Conservation (phyloP, 1,140 invertebrate genomes). For the Zaprionus capensis region DNA sequence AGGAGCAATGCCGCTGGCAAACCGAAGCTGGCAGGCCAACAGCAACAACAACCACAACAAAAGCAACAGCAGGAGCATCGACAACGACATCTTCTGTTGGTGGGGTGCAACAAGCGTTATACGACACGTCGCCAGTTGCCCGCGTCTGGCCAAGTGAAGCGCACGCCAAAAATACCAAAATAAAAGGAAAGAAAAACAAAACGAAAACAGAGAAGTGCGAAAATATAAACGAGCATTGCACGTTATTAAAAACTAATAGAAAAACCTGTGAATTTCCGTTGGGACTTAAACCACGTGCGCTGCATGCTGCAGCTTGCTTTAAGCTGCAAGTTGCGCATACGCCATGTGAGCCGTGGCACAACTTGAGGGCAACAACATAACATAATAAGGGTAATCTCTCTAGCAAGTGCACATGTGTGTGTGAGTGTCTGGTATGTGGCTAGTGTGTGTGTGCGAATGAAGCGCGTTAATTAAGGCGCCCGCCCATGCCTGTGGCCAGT, state of each 20-base stretch:
- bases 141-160: constrained; percentile 65
- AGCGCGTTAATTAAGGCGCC: constrained; percentile 81
- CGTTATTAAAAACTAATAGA: constrained; percentile 75
- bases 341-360: constrained; percentile 25
- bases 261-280: constrained; percentile 23
- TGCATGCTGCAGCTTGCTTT: constrained; percentile 7
- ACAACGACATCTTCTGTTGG: constrained; percentile 33
- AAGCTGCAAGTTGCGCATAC: constrained; percentile 39
- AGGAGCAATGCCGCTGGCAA: constrained; percentile 69
- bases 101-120: constrained; percentile 71
- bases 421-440: neutral
- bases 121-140: constrained; percentile 66
- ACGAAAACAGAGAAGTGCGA: constrained; percentile 58
- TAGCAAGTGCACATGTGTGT: constrained; percentile 21
- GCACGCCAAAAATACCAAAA: constrained; percentile 55
- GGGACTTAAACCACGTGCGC: too few relatives aligned
- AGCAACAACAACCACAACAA: constrained; percentile 19
- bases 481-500: constrained; percentile 73
- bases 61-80: constrained; percentile 24
- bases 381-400: constrained; percentile 56
- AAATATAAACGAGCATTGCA: constrained; percentile 61
- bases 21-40: constrained; percentile 55
- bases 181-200: constrained; percentile 39
- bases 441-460: constrained; percentile 29
- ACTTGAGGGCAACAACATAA: constrained; percentile 35